phyloP scores from a whole-genome alignment of 2,888 invertebrate species.

The Antitype chi region DNA sequence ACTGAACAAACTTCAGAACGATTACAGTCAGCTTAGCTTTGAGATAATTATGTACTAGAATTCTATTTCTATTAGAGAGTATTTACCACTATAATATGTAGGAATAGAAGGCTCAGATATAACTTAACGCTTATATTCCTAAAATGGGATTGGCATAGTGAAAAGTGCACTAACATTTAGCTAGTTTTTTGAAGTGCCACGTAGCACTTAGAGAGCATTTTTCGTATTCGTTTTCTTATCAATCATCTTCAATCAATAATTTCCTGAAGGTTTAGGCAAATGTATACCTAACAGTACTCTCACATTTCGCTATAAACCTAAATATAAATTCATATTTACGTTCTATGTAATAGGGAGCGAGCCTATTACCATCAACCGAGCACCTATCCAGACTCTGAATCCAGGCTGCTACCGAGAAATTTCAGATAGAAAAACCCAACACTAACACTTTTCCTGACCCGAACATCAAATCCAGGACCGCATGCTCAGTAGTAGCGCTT shows the following conservation, averaged over 20 bases:
- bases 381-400: neutral
- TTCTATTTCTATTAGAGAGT: constrained; percentile 7
- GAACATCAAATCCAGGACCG: neutral
- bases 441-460: neutral
- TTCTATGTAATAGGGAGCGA: too few species aligned
- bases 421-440: neutral
- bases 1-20: constrained; percentile 6
- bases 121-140: neutral
- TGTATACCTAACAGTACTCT: too few species aligned
- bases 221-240: too few species aligned
- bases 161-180: neutral
- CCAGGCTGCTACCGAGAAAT: too few species aligned
- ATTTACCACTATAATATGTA: neutral
- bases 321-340: too few species aligned
- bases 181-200: neutral
- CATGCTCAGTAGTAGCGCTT: neutral
- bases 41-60: constrained; percentile 10
- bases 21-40: constrained; percentile 12
- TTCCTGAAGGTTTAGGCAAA: too few species aligned
- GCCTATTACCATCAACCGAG: neutral
- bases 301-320: too few species aligned
- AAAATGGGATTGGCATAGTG: neutral
- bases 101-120: neutral
- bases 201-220: neutral
- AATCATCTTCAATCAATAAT: too few species aligned